A percentile compares a stretch with the other conserved stretches of the same genome.
These are phyloP conservation scores for Papilio gigon DNA, from an alignment of 2,888 invertebrate genomes.

Conservation along the genomic window DNA sequence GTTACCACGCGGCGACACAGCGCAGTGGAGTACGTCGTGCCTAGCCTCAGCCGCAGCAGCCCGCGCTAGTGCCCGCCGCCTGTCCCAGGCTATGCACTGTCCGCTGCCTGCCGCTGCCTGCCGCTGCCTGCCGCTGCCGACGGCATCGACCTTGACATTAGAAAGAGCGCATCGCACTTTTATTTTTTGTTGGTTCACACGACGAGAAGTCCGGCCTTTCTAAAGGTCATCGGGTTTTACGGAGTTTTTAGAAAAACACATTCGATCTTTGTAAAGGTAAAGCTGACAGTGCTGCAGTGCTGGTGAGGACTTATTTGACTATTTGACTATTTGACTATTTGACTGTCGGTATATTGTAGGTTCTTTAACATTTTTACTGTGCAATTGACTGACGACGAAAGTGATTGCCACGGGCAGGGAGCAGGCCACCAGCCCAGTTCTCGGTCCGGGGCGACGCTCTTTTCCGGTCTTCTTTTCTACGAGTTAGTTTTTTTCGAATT, in stretches of 20 bases:
- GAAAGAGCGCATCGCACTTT: conserved; percentile 13
- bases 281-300: too few species aligned
- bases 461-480: too few species aligned
- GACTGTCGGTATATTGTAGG: too few species aligned
- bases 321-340: too few species aligned
- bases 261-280: background rate
- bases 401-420: too few species aligned
- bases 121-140: background rate
- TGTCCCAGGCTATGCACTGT: too few species aligned
- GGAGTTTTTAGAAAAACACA: background rate
- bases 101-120: background rate
- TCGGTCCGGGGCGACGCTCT: too few species aligned
- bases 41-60: background rate
- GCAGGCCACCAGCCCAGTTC: too few species aligned
- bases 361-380: too few species aligned
- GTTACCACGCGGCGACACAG: background rate
- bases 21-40: background rate
- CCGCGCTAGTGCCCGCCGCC: background rate
- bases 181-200: background rate
- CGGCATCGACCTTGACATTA: conserved; percentile 17
- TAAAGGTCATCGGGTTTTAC: background rate
- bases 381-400: too few species aligned
- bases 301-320: background rate
- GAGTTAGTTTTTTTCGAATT: too few species aligned
- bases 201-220: background rate